Evolutionary conservation across 2,888 invertebrate genomes (phyloP).

Genomic region (Prosopocoilus inquinatus): DNA sequence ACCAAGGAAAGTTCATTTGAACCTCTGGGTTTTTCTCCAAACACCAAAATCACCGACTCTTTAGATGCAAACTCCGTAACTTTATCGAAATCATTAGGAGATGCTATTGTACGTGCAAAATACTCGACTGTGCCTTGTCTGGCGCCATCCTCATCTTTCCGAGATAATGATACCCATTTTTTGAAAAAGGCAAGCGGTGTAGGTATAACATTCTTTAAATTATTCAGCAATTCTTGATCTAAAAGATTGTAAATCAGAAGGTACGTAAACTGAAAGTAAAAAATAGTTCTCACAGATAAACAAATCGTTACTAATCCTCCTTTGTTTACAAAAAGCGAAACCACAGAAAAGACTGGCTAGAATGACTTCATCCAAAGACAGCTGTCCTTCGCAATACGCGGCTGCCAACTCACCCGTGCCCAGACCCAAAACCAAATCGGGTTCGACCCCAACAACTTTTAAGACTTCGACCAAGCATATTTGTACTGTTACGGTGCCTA

Average conservation of each 20-base stretch:
- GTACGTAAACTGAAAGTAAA: not conserved
- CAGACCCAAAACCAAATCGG: conserved; percentile 71
- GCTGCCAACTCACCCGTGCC: conserved; percentile 47
- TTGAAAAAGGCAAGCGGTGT: not conserved
- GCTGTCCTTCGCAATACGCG: conserved; percentile 2
- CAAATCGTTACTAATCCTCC: not conserved
- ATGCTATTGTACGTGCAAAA: not conserved
- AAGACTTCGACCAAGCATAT: conserved; percentile 45
- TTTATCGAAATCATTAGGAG: not conserved
- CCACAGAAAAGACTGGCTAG: conserved; percentile 11
- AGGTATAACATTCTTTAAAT: not conserved
- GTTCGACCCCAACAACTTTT: conserved; percentile 45
- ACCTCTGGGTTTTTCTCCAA: not conserved
- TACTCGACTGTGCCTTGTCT: not conserved
- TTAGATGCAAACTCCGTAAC: not conserved
- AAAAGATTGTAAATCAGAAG: not conserved
- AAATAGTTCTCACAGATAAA: too few relatives aligned
- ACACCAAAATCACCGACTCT: not conserved
- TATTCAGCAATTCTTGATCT: not conserved
- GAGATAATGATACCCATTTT: not conserved
- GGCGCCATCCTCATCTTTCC: not conserved
- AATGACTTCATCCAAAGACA: conserved; percentile 60
- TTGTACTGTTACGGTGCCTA: conserved; percentile 56
- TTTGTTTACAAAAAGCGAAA: not conserved
- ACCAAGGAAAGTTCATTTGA: not conserved